Evolutionary conservation across 2,797 vertebrate genomes (phyloP), one percentile per base, ranked within the genome.

Genomic region (Lepidocolaptes lacrymiger): DNA sequence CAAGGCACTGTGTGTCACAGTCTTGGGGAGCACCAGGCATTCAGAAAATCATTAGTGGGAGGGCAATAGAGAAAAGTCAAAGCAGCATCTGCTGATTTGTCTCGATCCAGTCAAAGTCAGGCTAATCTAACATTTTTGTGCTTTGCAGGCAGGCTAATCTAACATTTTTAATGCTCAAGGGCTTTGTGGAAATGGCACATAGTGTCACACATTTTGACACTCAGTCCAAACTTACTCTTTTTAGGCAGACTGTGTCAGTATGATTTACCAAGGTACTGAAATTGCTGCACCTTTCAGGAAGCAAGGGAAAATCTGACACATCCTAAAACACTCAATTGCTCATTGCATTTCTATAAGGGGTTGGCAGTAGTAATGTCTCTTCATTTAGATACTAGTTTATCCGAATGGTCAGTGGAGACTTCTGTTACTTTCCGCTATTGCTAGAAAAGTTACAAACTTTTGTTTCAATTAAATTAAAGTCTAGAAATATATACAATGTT

Each of bases 301-400:
- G 56, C 28, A 54, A 82, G 14, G 23, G 32, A 58, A 87, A 88
- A 48, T 80, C 48, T 72, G 41, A 37, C 14, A 43, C 22, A 36
- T 20, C 12, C 39, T 59, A 26, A 55, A 54, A 30, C 3, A 5
- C 11, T 27, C 14, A 15, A 49, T 43, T 0, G 0, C 59, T 67
- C n/a, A 14, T 12, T 62, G 61, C 19, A 2, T 21, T 8, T 23
- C 24, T 48, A 8, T 32, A 51, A 61, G 23, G 34, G 5, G 27
- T 3, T 52, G 36, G 52, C 51, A 63, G 67, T 6, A 78, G 24
- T 28, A 36, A 26, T 8, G 28, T 55, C 71, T 84, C 87, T 71
- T 54, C 15, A 55, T 63, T 74, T 52, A 59, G 30, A 59, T n/a
- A 39, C 5, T 19, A n/a, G 12, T 52, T 85, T 28, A 52, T 78